Evolutionary conservation across 2,888 invertebrate species (phyloP).

Genomic region (Epiblema foenella): DNA sequence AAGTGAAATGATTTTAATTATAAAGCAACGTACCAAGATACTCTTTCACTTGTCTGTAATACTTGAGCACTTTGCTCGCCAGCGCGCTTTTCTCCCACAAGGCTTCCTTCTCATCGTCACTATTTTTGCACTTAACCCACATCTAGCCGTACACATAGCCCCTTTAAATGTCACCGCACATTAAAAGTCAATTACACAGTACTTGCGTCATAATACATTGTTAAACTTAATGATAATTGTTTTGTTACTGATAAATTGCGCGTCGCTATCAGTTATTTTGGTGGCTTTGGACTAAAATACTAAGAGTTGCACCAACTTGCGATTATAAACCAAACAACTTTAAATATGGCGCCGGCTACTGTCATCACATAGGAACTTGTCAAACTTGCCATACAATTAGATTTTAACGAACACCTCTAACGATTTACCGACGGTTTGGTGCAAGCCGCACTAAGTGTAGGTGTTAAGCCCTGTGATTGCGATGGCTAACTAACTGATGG

Average conservation of each 20-base stretch:
- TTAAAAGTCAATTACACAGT: constrained; percentile 11
- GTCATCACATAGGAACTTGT: too few species aligned
- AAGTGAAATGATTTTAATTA: too few species aligned
- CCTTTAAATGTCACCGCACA: constrained; percentile 22
- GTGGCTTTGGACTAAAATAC: neutral
- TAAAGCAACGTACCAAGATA: constrained; percentile 70
- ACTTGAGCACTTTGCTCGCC: constrained; percentile 55
- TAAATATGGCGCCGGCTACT: too few species aligned
- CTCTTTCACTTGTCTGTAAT: constrained; percentile 56
- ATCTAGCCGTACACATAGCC: constrained; percentile 51
- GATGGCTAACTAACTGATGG: constrained; percentile 39
- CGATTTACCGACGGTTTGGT: too few species aligned
- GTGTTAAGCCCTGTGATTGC: constrained; percentile 38
- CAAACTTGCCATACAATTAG: too few species aligned
- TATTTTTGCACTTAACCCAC: constrained; percentile 62
- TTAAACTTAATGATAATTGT: neutral
- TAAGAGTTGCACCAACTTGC: constrained; percentile 11
- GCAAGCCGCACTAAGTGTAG: constrained; percentile 10
- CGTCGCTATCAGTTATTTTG: neutral
- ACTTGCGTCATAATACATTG: neutral
- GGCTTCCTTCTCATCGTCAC: constrained; percentile 54
- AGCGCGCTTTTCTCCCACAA: constrained; percentile 54
- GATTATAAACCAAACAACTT: too few species aligned
- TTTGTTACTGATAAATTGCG: neutral
- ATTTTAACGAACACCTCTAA: too few species aligned